phyloP scores from a whole-genome alignment of 2,113 vertebrate genomes.

The Ceyx melanurus region DNA sequence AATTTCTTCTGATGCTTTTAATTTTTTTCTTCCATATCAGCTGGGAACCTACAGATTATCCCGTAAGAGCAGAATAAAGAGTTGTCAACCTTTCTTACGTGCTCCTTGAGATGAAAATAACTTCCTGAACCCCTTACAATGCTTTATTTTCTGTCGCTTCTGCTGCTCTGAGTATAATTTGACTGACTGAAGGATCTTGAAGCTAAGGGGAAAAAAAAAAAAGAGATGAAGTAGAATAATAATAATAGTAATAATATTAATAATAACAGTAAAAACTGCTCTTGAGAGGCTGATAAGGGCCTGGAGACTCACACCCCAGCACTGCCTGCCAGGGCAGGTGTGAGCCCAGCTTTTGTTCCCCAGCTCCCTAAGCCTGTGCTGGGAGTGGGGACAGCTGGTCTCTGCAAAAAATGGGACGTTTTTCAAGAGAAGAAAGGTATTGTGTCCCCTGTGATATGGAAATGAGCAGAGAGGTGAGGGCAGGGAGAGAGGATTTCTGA shows the following conservation, averaged over 20 bases:
- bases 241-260: slow-evolving; percentile 9
- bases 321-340: not conserved
- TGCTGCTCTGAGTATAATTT: slow-evolving; percentile 53
- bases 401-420: slow-evolving; percentile 11
- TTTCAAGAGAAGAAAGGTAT: slow-evolving; percentile 41
- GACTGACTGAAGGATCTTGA: slow-evolving; percentile 47
- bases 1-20: slow-evolving; percentile 28
- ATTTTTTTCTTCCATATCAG: not conserved
- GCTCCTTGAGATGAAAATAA: slow-evolving; percentile 55
- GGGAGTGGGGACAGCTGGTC: not conserved
- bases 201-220: not conserved
- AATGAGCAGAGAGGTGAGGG: not conserved
- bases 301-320: not conserved
- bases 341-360: not conserved
- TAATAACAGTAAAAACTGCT: slow-evolving; percentile 25
- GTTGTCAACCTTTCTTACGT: slow-evolving; percentile 5
- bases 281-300: not conserved
- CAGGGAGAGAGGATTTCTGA: slow-evolving; percentile 41
- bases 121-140: slow-evolving; percentile 26
- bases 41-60: slow-evolving; percentile 53
- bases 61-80: slow-evolving; percentile 53
- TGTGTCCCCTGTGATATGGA: slow-evolving; percentile 59
- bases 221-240: not conserved
- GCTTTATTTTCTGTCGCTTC: slow-evolving; percentile 54
- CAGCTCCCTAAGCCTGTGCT: not conserved